Base-by-base conservation (phyloP, 1,140 invertebrate species). In the Grapholita molesta region DNA sequence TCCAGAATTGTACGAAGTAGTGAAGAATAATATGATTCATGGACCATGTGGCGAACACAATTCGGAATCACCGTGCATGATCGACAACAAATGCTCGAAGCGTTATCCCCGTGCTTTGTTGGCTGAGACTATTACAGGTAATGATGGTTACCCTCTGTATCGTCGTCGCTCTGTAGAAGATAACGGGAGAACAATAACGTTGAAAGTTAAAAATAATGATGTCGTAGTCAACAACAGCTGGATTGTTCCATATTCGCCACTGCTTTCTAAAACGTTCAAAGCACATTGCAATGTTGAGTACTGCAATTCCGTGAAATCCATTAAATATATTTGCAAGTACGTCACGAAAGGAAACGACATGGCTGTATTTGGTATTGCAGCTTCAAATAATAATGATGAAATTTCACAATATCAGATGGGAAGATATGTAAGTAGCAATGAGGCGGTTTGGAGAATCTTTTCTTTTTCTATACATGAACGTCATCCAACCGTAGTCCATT, bases 291-390 rank as follows among this genome's bases (percentile, higher is more conserved):
- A 93, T 74, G 87, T 93, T 15, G 89, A 93, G 80, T 88, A 75
- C 73, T 93, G 89, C 76, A 84, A 88, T 73, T 91, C 89, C 30
- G 84, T 93, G 23, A 92, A 91, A 76, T 83, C 79, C 28, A 89
- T 93, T 18, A 93, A 92, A 76, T 93, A 93, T 74, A 83, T 92
- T 77, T 91, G 80, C 77, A 89, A 90, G 75, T 91, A 88, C 79
- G 79, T 90, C 38, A 79, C 82, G 42, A 92, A 90, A 83, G 85
- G 84, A 9, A 85, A 73, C 70, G 86, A 90, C 75, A 77, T 82
- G 78, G 85, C 84, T 15, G 79, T 83, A 35, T 83, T 86, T 77
- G 73, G 67, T 67, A 4, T 72, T 30, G 65, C 48, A 64, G 67
- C 69, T 9, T 23, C 64, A 79, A 64, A 75, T 73, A 21, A 52